These are phyloP conservation scores for Oceanites oceanicus DNA, from an alignment of 2,113 vertebrate genomes.

Conservation along the genomic window DNA sequence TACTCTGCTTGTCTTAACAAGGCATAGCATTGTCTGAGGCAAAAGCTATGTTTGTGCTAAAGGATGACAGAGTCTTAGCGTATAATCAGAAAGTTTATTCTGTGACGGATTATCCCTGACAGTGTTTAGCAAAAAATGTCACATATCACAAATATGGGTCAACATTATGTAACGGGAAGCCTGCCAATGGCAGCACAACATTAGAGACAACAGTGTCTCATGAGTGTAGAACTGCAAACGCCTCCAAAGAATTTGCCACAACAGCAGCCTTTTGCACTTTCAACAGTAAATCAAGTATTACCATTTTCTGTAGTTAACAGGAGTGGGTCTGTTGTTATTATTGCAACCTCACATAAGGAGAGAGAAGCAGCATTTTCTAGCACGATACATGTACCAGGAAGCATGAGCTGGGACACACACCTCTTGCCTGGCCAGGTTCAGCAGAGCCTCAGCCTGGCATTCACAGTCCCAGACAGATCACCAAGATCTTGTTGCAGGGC, in stretches of 20 bases:
- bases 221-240: neutral
- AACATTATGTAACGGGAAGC: slow-evolving; percentile 51
- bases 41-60: slow-evolving; percentile 24
- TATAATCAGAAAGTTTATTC: slow-evolving; percentile 54
- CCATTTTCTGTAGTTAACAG: neutral
- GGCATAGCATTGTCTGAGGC: slow-evolving; percentile 5
- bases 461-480: neutral
- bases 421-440: neutral
- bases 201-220: neutral
- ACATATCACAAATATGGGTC: slow-evolving; percentile 66
- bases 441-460: neutral
- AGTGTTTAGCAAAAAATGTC: slow-evolving; percentile 68
- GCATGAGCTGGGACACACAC: neutral
- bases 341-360: neutral
- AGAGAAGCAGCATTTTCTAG: neutral
- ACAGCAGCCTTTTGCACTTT: neutral
- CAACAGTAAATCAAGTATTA: neutral
- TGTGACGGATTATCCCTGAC: slow-evolving; percentile 69
- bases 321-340: neutral
- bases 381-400: fast-evolving
- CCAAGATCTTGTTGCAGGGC: neutral
- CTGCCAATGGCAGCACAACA: slow-evolving; percentile 28
- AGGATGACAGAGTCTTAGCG: slow-evolving; percentile 1
- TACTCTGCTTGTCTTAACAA: neutral
- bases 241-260: neutral